These are phyloP conservation scores for Nipponacmea schrenckii DNA, from an alignment of 2,888 invertebrate species.

Conservation along the genomic window DNA sequence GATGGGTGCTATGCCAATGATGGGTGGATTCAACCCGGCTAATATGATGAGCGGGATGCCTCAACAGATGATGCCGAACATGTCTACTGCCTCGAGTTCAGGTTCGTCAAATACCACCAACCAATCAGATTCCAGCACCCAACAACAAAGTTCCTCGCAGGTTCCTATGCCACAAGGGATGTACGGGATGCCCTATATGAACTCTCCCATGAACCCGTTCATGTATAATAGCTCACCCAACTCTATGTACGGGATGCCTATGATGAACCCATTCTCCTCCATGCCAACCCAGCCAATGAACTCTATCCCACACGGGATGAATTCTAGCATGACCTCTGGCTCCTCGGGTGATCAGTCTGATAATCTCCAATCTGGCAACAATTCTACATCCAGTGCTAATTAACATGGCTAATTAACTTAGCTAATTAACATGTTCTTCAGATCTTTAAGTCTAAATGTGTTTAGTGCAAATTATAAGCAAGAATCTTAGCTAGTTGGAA, in stretches of 20 bases:
- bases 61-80: not conserved
- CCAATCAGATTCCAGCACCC: not conserved
- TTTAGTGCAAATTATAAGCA: too few relatives aligned
- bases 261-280: not conserved
- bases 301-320: not conserved
- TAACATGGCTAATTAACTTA: not conserved
- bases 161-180: not conserved
- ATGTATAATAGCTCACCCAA: not conserved
- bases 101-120: not conserved
- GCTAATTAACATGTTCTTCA: not conserved
- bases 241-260: slow-evolving; percentile 1
- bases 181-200: slow-evolving; percentile 3
- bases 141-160: not conserved
- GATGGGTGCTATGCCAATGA: not conserved
- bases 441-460: too few relatives aligned
- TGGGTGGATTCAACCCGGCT: not conserved
- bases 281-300: not conserved
- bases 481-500: too few relatives aligned
- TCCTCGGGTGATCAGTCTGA: not conserved
- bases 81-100: not conserved
- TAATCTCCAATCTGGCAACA: not conserved
- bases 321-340: not conserved
- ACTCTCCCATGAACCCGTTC: not conserved
- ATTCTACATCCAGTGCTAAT: not conserved
- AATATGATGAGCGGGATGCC: not conserved